Base-by-base conservation (phyloP, 92 coral and sea anemone genomes). In the Diadumene lineata region DNA sequence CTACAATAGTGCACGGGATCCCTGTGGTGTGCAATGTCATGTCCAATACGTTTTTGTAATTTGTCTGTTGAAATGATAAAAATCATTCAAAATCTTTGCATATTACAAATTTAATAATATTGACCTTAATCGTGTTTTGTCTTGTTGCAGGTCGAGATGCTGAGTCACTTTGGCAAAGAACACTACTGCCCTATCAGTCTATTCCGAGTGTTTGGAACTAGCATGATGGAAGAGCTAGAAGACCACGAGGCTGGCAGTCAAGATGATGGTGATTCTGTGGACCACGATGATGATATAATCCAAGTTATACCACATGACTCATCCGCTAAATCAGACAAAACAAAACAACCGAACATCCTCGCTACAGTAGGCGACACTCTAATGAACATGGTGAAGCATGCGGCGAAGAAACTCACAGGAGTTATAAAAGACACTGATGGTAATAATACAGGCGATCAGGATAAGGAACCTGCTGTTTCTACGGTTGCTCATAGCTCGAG, bases 221-320 rank as follows among this genome's bases (percentile, higher is more conserved):
- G 97, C 29, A 96, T 96, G 99, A 90, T 96, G 74, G 99, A 96
- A 69, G 99, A 96, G 72, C 83, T 92, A 27, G 99, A 96, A 62
- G 99, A 92, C 76, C 99, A 96, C 21, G 99, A 92, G 77, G 87
- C 83, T 27, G 93, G 77, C 1, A 75, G 92, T 57, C 94, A 87
- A 31, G 96, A 94, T 25, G 87, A 81, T 17, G 81, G 51, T 23
- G 85, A 85, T 22, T 64, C 78, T 50, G 29, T 66, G 15, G 97
- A 87, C 60, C 64, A 32, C 29, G 97, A 91, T 56, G 93, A 86
- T 31, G 91, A 82, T 13, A 43, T 60, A 1, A 66, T 81, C 24
- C 92, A 78, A 29, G 86, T 91, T 19, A 30, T 91, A 25, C 97
- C 97, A 0, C 74, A 90, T 13, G 90, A 91, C 33, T 90, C 98